Evolutionary conservation across 1,140 invertebrate genomes (phyloP), one percentile per base, ranked within the genome.

Genomic region (Pseudomyrmex gracilis): DNA sequence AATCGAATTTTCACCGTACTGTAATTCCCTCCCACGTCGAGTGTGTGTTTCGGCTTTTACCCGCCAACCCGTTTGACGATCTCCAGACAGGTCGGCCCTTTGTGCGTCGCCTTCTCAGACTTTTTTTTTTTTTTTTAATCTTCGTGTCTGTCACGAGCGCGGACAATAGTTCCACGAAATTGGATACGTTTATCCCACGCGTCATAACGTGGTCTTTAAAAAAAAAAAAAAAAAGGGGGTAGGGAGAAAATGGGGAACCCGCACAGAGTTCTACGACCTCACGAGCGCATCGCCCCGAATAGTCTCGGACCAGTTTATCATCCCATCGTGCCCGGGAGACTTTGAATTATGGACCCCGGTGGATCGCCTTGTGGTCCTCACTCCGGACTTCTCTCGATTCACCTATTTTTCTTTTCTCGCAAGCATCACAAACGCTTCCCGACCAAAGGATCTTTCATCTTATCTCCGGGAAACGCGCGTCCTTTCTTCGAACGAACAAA

Each of bases 161-260:
- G 68, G 64, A 74, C 45, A 87, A 87, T 84, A 74, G 82, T 85
- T 87, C 73, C 82, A 88, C 60, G 83, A 77, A 88, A 87, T 87
- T 88, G 83, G 86, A 88, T 77, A 88, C 76, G 83, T 73, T 67
- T 63, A 70, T 87, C 86, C 86, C 86, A 85, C 67, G 73, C 87
- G 68, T 78, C 61, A 70, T 58, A 63, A 67, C 55, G 57, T 10
- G 53, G 58, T 45, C 76, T 83, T 78, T 77, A 49, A 47, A 73
- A 87, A 85, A 22, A 73, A 87, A 85, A 22, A 34, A 34, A 34
- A 34, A 34, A 34, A 3, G 1, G 5, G 34, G 34, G 34, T 34
- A 34, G 34, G 5, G 5, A 34, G 34, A 34, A 34, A 34, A 34
- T 34, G 34, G 34, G 55, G 47, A 58, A 57, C 70, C 84, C 45